Evolutionary conservation across 2,888 invertebrate genomes (phyloP), one percentile per base, ranked within the genome.

Genomic region (Chymomyza amoena): DNA sequence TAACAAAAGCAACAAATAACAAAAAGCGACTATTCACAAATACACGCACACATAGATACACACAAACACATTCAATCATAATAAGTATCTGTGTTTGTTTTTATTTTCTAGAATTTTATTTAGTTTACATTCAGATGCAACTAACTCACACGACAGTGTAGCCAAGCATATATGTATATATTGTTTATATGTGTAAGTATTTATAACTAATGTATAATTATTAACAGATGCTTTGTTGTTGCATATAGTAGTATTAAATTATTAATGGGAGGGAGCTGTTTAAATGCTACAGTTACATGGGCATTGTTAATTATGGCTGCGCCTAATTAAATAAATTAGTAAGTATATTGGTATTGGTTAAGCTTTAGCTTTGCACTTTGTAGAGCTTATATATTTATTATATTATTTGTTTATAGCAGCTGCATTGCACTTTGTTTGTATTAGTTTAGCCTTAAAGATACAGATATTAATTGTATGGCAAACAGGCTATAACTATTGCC

Each of bases 1-100:
- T 60, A 78, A 83, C 88, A 80, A 87, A 72, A 75, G 76, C 73
- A 66, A 68, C 72, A 71, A 45, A 57, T 57, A 57, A 54, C 52
- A 18, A 54, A 54, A 18, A 54, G 52, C 52, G 16, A 54, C 51
- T 25, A 51, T 15, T 13, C 54, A 54, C 18, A 18, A 16, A 52
- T 15, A 50, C 16, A 36, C 36, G 39, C 20, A 20, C 13, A 45
- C 7, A n/a, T 28, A 16, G 6, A 6, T 15, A 28, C 32, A 20
- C 25, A 32, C 4, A 18, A 4, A 54, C 18, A 54, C 54, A 20
- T 6, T 15, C 6, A 54, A 15, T 9, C 54, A 18, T n/a, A 18
- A n/a, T 54, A 1, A n/a, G 10, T 54, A 54, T 18, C 16, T 54
- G 54, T 20, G 18, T 16, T n/a, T n/a, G 2, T 52, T n/a, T 54